Percentiles rank a stretch among this genome's conserved stretches.
phyloP scores from a whole-genome alignment of 2,888 invertebrate genomes.

The Zaprionus obscuricornis region DNA sequence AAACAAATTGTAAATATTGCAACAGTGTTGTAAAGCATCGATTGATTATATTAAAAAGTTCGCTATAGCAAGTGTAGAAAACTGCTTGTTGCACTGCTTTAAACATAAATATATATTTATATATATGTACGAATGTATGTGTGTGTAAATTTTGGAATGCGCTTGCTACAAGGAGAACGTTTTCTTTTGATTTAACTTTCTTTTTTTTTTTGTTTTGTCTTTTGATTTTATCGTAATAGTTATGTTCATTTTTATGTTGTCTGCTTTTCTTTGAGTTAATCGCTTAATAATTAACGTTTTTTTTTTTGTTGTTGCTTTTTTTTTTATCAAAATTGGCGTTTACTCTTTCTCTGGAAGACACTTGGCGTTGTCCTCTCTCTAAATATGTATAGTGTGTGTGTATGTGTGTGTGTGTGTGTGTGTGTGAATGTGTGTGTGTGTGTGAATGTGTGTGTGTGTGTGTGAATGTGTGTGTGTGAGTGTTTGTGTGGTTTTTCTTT shows the following conservation, averaged over 20 bases:
- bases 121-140: neutral
- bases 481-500: conserved; percentile 43
- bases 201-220: conserved; percentile 23
- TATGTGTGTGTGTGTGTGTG: conserved; percentile 19
- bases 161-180: conserved; percentile 43
- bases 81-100: conserved; percentile 39
- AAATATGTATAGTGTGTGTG: too few relatives aligned
- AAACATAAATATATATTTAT: conserved; percentile 13
- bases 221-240: conserved; percentile 29
- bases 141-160: conserved; percentile 52
- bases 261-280: conserved; percentile 59
- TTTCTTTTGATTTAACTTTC: conserved; percentile 32
- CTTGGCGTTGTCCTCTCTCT: conserved; percentile 59
- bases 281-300: conserved; percentile 57
- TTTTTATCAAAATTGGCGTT: conserved; percentile 49
- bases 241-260: conserved; percentile 41
- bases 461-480: conserved; percentile 23
- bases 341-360: conserved; percentile 61
- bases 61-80: neutral
- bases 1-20: too few relatives aligned
- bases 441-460: conserved; percentile 31
- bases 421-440: conserved; percentile 21
- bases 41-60: conserved; percentile 7
- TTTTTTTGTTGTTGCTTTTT: conserved; percentile 20
- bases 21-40: conserved; percentile 62